These are phyloP conservation scores for Eledone cirrhosa DNA, from an alignment of 2,888 invertebrate genomes.

Conservation along the genomic window DNA sequence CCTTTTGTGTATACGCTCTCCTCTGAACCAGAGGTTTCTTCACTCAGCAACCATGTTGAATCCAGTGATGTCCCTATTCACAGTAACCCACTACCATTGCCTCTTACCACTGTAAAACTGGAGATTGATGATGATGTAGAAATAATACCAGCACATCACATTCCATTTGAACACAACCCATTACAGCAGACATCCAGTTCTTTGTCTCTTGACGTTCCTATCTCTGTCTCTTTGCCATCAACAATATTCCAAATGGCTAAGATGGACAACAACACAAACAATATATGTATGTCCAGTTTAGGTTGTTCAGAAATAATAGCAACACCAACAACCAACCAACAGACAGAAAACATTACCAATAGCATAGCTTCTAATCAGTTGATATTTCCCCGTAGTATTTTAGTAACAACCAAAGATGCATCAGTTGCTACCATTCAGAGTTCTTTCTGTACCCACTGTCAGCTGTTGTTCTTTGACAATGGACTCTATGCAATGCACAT, in stretches of 20 bases:
- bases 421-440: not conserved
- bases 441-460: conserved; percentile 79
- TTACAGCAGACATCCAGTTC: not conserved
- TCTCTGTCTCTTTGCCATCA: not conserved
- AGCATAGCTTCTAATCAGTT: not conserved
- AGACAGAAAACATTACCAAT: not conserved
- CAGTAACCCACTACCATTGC: not conserved
- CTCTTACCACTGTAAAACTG: not conserved
- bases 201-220: not conserved
- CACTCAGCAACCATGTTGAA: not conserved
- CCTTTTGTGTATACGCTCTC: not conserved
- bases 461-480: conserved; percentile 92
- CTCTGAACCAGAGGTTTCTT: not conserved
- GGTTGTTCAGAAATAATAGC: not conserved
- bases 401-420: not conserved
- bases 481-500: conserved; percentile 95
- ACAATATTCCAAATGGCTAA: not conserved
- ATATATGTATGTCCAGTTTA: not conserved
- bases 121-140: conserved; percentile 3
- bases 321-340: not conserved
- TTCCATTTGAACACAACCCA: not conserved
- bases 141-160: not conserved
- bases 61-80: not conserved
- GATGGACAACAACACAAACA: not conserved
- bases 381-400: no score